These are phyloP conservation scores for Plagiodera versicolora DNA, from an alignment of 2,888 invertebrate species.

Conservation along the genomic window DNA sequence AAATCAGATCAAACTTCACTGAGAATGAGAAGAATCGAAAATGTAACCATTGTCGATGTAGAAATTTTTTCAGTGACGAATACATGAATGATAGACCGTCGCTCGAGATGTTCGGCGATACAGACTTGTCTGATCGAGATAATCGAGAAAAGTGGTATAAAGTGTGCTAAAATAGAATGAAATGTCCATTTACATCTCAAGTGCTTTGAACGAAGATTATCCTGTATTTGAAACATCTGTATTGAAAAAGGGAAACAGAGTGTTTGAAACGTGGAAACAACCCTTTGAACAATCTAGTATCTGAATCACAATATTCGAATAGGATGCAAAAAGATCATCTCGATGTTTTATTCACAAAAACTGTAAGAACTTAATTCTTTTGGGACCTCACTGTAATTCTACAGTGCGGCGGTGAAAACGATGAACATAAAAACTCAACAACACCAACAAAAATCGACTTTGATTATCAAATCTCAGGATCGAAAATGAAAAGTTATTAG, in stretches of 20 bases:
- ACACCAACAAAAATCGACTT: conserved; percentile 2
- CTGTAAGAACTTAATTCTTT: not conserved
- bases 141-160: too few relatives aligned
- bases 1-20: too few relatives aligned
- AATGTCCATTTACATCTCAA: too few relatives aligned
- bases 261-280: not conserved
- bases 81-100: too few relatives aligned
- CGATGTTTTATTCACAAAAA: not conserved
- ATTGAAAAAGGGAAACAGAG: not conserved
- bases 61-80: too few relatives aligned
- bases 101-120: too few relatives aligned
- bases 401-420: not conserved
- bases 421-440: not conserved
- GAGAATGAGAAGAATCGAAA: too few relatives aligned
- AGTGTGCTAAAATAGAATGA: too few relatives aligned
- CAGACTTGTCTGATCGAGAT: too few relatives aligned
- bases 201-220: not conserved
- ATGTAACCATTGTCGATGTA: too few relatives aligned
- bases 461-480: conserved; percentile 2
- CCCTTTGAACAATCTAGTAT: not conserved
- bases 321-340: not conserved
- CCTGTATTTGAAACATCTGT: not conserved
- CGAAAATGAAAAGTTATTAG: conserved; percentile 3
- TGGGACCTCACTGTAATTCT: not conserved
- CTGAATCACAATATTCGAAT: not conserved